A percentile compares a stretch with the other conserved stretches of the same genome.
Conservation (phyloP, 1,140 invertebrate species). For the Nixonia krombeini region DNA sequence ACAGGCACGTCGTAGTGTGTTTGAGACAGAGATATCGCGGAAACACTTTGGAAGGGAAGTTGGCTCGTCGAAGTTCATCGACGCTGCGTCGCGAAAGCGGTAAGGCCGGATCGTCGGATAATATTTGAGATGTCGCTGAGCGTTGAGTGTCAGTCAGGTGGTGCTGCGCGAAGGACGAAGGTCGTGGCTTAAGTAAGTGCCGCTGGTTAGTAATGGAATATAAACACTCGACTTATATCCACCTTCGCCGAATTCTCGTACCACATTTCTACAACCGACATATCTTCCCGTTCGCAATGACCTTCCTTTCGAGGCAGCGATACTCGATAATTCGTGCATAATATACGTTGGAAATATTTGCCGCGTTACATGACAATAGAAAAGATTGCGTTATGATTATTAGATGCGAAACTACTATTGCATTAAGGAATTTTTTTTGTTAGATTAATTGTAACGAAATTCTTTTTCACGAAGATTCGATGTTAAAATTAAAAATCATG, state of each 20-base stretch:
- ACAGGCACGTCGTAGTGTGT: background rate
- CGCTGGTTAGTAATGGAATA: constrained; percentile 62
- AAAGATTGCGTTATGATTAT: background rate
- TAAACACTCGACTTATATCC: constrained; percentile 65
- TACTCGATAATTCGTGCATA: too few relatives aligned
- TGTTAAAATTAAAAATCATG: too few relatives aligned
- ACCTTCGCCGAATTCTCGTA: background rate
- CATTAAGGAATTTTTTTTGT: too few relatives aligned
- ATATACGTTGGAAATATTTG: too few relatives aligned
- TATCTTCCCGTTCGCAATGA: background rate
- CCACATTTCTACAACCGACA: background rate
- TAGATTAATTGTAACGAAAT: too few relatives aligned
- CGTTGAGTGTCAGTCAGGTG: constrained; percentile 32
- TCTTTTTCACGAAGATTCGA: too few relatives aligned
- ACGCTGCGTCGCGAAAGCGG: background rate
- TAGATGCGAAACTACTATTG: too few relatives aligned
- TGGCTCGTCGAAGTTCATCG: background rate
- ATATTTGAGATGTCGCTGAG: constrained; percentile 64
- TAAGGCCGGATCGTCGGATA: constrained; percentile 49
- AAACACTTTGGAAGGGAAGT: background rate
- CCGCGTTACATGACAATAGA: background rate
- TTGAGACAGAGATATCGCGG: constrained; percentile 1
- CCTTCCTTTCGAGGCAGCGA: too few relatives aligned
- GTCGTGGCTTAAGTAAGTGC: constrained; percentile 60
- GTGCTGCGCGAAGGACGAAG: constrained; percentile 16